These are phyloP conservation scores for Rissa tridactyla DNA, from an alignment of 2,113 vertebrate genomes.

Conservation along the genomic window DNA sequence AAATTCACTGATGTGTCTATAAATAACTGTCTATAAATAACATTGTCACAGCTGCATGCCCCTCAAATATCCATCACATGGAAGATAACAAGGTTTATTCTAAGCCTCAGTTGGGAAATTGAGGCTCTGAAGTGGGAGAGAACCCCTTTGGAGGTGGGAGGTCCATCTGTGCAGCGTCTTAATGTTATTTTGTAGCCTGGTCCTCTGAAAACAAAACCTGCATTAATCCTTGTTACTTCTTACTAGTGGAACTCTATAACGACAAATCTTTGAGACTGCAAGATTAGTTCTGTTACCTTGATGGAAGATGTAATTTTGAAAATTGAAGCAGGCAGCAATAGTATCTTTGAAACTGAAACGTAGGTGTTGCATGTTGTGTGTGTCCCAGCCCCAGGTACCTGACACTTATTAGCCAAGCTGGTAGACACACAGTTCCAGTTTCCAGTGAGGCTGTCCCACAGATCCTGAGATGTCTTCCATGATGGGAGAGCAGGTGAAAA, in stretches of 20 bases:
- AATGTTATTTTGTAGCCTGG: not conserved
- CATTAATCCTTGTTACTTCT: not conserved
- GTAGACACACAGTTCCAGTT: not conserved
- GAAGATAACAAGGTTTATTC: not conserved
- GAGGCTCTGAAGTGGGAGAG: not conserved
- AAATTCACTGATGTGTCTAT: not conserved
- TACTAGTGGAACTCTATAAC: not conserved
- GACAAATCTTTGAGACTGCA: not conserved
- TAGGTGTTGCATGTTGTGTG: fast-evolving
- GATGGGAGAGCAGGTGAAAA: not conserved
- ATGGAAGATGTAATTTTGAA: not conserved
- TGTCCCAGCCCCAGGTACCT: fast-evolving
- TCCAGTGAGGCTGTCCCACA: not conserved
- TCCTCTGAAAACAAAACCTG: not conserved
- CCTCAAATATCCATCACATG: not conserved
- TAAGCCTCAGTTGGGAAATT: not conserved
- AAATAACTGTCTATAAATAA: not conserved
- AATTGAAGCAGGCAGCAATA: not conserved
- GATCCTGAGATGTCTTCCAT: not conserved
- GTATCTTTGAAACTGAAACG: not conserved
- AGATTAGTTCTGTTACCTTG: not conserved
- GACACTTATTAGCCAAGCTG: not conserved
- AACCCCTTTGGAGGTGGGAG: not conserved
- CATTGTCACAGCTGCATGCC: not conserved
- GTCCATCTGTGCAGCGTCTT: not conserved